phyloP scores from a whole-genome alignment of 2,113 vertebrate genomes.

The Tyto alba region DNA sequence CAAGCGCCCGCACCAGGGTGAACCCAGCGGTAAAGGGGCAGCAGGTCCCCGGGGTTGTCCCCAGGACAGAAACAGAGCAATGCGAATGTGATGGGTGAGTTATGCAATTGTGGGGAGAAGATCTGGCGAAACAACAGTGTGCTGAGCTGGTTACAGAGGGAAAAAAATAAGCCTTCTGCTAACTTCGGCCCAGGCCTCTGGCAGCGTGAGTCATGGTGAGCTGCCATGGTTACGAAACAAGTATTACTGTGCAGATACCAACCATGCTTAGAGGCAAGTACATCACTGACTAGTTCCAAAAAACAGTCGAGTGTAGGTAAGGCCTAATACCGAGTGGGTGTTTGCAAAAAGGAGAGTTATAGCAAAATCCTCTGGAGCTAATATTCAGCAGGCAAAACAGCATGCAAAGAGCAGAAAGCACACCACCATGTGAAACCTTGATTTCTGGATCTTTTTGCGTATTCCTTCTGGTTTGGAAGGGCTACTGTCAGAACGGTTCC shows the following conservation, averaged over 20 bases:
- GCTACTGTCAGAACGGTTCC: neutral
- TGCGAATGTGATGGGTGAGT: neutral
- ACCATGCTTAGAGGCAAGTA: conserved; percentile 23
- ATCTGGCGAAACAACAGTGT: neutral
- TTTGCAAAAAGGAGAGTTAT: neutral
- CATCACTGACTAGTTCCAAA: neutral
- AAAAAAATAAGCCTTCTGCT: neutral
- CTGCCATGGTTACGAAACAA: conserved; percentile 52
- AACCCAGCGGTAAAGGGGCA: neutral
- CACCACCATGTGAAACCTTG: accelerated
- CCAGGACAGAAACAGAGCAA: neutral
- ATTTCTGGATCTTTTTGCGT: neutral
- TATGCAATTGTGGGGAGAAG: neutral
- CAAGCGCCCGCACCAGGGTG: accelerated
- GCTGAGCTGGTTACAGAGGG: neutral
- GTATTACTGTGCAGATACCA: conserved; percentile 34
- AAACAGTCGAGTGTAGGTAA: neutral
- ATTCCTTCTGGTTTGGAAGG: neutral
- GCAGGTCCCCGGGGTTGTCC: neutral
- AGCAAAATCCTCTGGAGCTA: neutral
- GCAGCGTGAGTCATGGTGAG: conserved; percentile 46
- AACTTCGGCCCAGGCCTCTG: conserved; percentile 37
- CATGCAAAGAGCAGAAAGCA: neutral
- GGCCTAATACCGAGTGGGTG: conserved; percentile 28
- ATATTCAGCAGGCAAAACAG: neutral